Evolutionary conservation across 2,888 invertebrate genomes (phyloP), one percentile per base, ranked within the genome.

Genomic region (Xylocampa areola): DNA sequence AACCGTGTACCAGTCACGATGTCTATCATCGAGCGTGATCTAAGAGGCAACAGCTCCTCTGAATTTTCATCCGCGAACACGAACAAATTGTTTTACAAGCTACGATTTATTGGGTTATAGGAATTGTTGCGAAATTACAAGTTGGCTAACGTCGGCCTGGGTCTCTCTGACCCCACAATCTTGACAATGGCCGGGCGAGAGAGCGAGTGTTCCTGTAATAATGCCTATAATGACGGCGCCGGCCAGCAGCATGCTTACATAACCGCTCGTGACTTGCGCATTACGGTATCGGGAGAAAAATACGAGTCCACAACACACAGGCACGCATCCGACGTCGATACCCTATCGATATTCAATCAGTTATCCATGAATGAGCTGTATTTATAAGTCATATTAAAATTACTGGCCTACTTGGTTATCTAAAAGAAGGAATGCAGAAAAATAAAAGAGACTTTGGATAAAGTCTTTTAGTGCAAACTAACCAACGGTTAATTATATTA

Each of bases 211-310:
- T 90, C 89, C 87, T 85, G 84, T 86, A 87, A 85, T 89, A 89
- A 92, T 91, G 86, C 83, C 89, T 89, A 92, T 93, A 93, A 92
- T 92, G 91, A 89, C 86, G 87, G 84, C 85, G 86, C 85, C 84
- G 86, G 86, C 84, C 89, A 85, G 91, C 91, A 87, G 90, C 91
- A 86, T 89, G 92, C 91, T 93, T 93, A 92, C 91, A 92, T 93
- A 93, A 94, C 92, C 89, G 88, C 87, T 92, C 94, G 94, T 94
- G 94, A 93, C 93, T 91, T 76, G 90, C 89, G 91, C 92, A 94
- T 94, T 94, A 93, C 91, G 90, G 92, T 90, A 91, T 88, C 87
- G 80, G 72, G 85, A 86, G 87, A 90, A 92, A 92, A 92, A 92
- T 90, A 90, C 86, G 79, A 84, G 83, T 78, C 81, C 82, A 79